Base-by-base conservation (phyloP, 1,140 invertebrate genomes). In the Philotrypesis tridentata region DNA sequence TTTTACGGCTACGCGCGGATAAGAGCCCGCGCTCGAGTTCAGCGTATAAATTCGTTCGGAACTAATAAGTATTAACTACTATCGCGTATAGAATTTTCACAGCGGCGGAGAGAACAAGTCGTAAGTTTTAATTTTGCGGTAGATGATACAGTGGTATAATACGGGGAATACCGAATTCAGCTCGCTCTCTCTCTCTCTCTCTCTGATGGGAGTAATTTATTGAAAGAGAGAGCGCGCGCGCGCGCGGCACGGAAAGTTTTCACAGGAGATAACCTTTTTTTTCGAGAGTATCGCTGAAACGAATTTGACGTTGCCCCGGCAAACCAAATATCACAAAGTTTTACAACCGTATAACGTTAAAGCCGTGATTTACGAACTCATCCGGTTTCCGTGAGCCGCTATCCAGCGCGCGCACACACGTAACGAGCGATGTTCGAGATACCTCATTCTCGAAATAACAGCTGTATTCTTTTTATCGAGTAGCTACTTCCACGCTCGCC, bases 241-340 rank as follows among this genome's bases (percentile, higher is more conserved):
- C n/a, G 31, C 11, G 11, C 63, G 14, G 23, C 11, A 5, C 72
- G 33, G 72, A 27, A 68, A 68, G 72, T 81, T 67, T 75, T 68
- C 72, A 7, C 14, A 81, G n/a, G n/a, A 81, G 79, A 81, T 75
- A 68, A 81, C 31, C 33, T 2, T 14, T 72, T n/a, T 61, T 73
- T 74, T 48, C 63, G 67, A 55, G 11, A 73, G 37, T 27, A 43
- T 43, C 40, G 2, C 25, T 5, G 48, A 60, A 79, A 61, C 17
- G 14, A 78, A 78, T 78, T 61, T 43, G 71, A 72, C 21, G 78
- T 29, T 61, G 14, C 4, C 37, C 8, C 6, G 72, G 11, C 17
- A 55, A 68, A 48, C n/a, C 71, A 75, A 81, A 81, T 70, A 73
- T 81, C 65, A 75, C n/a, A 68, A 75, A 72, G 37, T 55, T 81